Evolutionary conservation across 2,797 vertebrate genomes (phyloP), one percentile per base, ranked within the genome.

Genomic region (Gastrophryne carolinensis): DNA sequence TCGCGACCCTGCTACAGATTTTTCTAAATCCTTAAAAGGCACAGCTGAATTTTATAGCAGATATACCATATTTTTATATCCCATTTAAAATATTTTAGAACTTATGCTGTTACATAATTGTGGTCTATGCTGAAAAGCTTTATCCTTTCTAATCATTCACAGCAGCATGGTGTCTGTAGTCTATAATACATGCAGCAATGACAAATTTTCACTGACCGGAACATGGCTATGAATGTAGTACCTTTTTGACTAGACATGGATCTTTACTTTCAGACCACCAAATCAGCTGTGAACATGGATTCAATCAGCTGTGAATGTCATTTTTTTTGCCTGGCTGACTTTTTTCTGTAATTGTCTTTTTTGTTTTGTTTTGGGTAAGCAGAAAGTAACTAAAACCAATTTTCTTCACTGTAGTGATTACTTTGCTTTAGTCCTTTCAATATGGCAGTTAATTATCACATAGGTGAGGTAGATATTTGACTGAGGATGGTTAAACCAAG

Each of bases 261-360:
- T 74, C 52, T 74, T 39, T 52, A 67, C 39, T 75, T 60, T 75
- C 30, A 58, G 41, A n/a, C 63, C 62, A 74, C 39, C 63, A 58
- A 67, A 58, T 67, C 63, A 60, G 53, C 72, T 74, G 72, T 66
- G 72, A 66, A 57, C 52, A 66, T 27, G 52, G 27, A 73, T 49
- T 49, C 72, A 74, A 17, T 74, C 72, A 66, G 72, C 72, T 75
- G 63, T 75, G 54, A 75, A 75, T 75, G 63, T 67, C 72, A 75
- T 75, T 75, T 53, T n/a, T 65, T 67, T 75, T 75, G 63, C 63
- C 30, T 67, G 53, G 35, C 49, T 75, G 72, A 17, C 41, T 66
- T 66, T 58, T 39, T 57, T 57, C 58, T 60, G 39, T 60, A 53
- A 75, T 67, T 67, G 60, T 75, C 63, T 74, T 58, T 66, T 66